These are phyloP conservation scores for Barbus barbus DNA, from an alignment of 2,113 vertebrate genomes.

Conservation along the genomic window DNA sequence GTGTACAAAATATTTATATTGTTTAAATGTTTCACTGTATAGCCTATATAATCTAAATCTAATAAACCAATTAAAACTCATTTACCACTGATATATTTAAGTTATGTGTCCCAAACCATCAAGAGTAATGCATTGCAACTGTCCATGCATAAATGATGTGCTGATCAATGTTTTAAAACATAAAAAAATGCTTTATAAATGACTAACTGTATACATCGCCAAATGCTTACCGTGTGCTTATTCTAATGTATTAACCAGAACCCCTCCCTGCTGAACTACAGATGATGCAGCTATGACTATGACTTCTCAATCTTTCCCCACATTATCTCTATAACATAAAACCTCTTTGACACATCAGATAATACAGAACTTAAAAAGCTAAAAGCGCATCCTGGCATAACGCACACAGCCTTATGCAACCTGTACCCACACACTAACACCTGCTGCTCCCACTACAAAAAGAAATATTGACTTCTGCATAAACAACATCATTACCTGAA, in stretches of 20 bases:
- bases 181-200: neutral
- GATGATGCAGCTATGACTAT: neutral
- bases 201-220: neutral
- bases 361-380: no score
- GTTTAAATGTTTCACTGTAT: neutral
- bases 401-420: neutral
- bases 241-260: neutral
- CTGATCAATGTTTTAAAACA: neutral
- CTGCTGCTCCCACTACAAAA: conserved; percentile 16
- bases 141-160: neutral
- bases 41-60: no score
- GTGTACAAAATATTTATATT: neutral
- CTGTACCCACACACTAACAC: conserved; percentile 13
- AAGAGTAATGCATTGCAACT: neutral
- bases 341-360: neutral
- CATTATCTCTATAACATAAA: neutral
- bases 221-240: neutral
- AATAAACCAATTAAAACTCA: neutral
- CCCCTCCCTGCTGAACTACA: neutral
- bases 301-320: neutral
- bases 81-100: neutral
- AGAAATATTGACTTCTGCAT: conserved; percentile 20
- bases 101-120: neutral
- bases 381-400: neutral
- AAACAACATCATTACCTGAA: conserved; percentile 23